Evolutionary conservation across 2,797 vertebrate genomes (phyloP).

Genomic region (Denticeps clupeoides): DNA sequence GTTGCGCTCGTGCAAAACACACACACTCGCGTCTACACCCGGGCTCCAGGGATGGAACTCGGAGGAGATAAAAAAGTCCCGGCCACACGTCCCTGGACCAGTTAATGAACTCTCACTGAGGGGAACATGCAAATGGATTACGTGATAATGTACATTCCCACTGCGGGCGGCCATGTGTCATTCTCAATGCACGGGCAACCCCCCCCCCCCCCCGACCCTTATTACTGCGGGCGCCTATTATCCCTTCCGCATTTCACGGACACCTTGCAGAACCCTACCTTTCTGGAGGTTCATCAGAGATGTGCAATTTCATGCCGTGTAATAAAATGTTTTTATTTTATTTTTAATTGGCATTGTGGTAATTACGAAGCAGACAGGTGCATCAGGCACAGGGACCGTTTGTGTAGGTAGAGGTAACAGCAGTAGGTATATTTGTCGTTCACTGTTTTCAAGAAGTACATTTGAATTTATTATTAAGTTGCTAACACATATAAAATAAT

Average conservation of each 20-base stretch:
- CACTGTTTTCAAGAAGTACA: too few species aligned
- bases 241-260: background rate
- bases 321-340: too few species aligned
- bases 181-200: constrained; percentile 36
- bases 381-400: too few species aligned
- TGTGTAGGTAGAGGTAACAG: too few species aligned
- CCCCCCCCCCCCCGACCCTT: constrained; percentile 39
- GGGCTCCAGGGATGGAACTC: constrained; percentile 30
- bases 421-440: too few species aligned
- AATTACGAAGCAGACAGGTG: background rate
- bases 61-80: constrained; percentile 43
- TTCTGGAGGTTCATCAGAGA: too few species aligned
- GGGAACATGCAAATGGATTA: constrained; percentile 56
- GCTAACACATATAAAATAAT: too few species aligned
- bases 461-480: too few species aligned
- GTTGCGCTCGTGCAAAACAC: constrained; percentile 30
- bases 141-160: constrained; percentile 47
- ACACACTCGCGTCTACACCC: constrained; percentile 14
- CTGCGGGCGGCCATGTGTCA: constrained; percentile 44
- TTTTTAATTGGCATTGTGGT: background rate
- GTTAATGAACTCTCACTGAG: constrained; percentile 56
- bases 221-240: constrained; percentile 32
- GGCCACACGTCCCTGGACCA: constrained; percentile 43
- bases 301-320: too few species aligned
- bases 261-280: too few species aligned